phyloP scores from a whole-genome alignment of 2,888 invertebrate species.

The Pinctada fucata region DNA sequence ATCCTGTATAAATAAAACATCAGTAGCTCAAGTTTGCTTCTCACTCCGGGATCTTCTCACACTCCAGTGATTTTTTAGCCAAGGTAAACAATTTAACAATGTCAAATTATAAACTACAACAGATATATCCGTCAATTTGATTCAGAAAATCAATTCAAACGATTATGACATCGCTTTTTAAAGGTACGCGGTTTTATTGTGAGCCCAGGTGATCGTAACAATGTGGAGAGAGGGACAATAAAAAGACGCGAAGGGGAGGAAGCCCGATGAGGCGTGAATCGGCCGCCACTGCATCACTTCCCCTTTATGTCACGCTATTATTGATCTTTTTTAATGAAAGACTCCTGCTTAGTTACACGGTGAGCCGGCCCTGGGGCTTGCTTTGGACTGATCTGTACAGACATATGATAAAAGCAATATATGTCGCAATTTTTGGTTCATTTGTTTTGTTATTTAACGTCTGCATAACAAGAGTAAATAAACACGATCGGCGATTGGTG shows the following conservation, averaged over 20 bases:
- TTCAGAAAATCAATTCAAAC: neutral
- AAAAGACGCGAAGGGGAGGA: neutral
- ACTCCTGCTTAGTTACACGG: neutral
- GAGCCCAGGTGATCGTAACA: neutral
- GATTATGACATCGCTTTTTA: neutral
- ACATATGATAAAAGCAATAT: too few species aligned
- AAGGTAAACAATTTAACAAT: conserved; percentile 2
- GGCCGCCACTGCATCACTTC: neutral
- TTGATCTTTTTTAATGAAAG: neutral
- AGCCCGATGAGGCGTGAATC: neutral
- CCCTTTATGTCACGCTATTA: neutral
- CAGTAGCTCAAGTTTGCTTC: neutral
- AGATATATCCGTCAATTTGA: neutral
- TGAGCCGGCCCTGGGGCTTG: neutral
- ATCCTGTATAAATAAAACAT: neutral
- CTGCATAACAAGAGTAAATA: too few species aligned
- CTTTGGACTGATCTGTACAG: neutral
- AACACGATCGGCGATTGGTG: too few species aligned
- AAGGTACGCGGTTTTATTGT: neutral
- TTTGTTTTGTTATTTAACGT: too few species aligned
- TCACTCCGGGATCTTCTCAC: neutral
- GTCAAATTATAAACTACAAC: conserved; percentile 1
- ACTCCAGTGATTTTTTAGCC: neutral
- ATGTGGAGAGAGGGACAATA: neutral
- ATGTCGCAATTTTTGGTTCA: too few species aligned